These are phyloP conservation scores for Cheilosia soror DNA, from an alignment of 2,888 invertebrate species.

Conservation along the genomic window DNA sequence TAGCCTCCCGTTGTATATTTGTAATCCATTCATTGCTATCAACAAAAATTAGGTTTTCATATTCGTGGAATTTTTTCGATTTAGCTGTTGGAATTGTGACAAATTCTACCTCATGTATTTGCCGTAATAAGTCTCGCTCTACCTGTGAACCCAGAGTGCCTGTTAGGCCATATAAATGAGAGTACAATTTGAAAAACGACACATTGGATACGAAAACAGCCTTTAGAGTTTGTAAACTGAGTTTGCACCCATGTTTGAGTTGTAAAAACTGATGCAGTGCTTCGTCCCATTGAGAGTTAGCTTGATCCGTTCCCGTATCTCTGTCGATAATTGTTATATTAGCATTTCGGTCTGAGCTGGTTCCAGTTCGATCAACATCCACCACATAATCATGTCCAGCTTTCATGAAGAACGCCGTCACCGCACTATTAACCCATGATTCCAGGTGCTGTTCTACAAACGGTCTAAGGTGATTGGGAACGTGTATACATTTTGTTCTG, in stretches of 20 bases:
- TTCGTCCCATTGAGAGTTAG: conserved; percentile 81
- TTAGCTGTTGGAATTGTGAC: conserved; percentile 5
- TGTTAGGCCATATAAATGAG: neutral
- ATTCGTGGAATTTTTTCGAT: neutral
- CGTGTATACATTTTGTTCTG: neutral
- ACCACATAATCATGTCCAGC: conserved; percentile 79
- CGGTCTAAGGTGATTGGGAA: conserved; percentile 72
- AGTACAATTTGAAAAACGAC: conserved; percentile 74
- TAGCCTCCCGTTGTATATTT: neutral
- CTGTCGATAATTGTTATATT: conserved; percentile 78
- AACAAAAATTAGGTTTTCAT: neutral
- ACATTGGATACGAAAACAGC: conserved; percentile 82
- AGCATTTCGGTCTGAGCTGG: conserved; percentile 36
- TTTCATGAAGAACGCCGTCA: conserved; percentile 78
- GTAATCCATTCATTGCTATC: neutral
- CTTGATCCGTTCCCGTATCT: conserved; percentile 81
- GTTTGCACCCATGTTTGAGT: conserved; percentile 80
- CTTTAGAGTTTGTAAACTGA: conserved; percentile 78
- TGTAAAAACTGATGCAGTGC: conserved; percentile 83
- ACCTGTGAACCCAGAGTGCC: conserved; percentile 5
- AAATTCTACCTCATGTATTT: conserved; percentile 1
- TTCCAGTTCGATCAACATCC: conserved; percentile 40
- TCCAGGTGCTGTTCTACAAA: conserved; percentile 34
- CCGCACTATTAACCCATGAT: conserved; percentile 78
- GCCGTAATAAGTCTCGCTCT: neutral